These are phyloP conservation scores for Enteromius thamalakanensis DNA, from an alignment of 2,797 vertebrate species.

Conservation along the genomic window DNA sequence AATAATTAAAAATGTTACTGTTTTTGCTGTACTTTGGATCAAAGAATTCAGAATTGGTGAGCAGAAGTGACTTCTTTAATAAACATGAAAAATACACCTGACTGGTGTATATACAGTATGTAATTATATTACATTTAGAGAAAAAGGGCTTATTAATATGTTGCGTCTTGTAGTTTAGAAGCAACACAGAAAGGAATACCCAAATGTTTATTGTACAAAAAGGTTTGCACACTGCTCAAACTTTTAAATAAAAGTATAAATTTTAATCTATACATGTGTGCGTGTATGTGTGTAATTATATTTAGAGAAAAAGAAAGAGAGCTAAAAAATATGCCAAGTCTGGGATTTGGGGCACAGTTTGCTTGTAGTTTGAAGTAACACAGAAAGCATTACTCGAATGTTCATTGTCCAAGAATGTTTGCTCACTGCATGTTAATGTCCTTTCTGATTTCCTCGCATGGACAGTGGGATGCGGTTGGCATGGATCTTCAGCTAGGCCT, in stretches of 20 bases:
- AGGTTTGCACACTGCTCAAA: not conserved
- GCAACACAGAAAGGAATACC: too few species aligned
- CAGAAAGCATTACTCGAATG: slow-evolving; percentile 35
- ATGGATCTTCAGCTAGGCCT: slow-evolving; percentile 76
- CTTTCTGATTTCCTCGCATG: slow-evolving; percentile 51
- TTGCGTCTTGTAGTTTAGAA: not conserved
- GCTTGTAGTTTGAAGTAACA: slow-evolving; percentile 38
- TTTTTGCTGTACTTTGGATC: not conserved
- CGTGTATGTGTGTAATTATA: not conserved
- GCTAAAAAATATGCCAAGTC: slow-evolving; percentile 1
- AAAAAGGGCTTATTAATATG: not conserved
- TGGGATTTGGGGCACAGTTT: slow-evolving; percentile 11
- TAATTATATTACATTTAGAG: not conserved
- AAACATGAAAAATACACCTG: not conserved
- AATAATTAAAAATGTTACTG: too few species aligned
- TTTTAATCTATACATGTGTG: not conserved
- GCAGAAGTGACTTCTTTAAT: not conserved
- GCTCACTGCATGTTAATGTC: slow-evolving; percentile 39
- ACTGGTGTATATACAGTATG: too few species aligned
- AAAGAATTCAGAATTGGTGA: not conserved
- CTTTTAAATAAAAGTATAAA: not conserved
- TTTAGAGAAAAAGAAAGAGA: not conserved
- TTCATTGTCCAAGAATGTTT: slow-evolving; percentile 52
- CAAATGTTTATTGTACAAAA: not conserved
- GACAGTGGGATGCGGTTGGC: slow-evolving; percentile 66